Percentiles rank a stretch among this genome's conserved stretches.
Conservation (phyloP, 2,113 vertebrate species). For the Prunella himalayana region DNA sequence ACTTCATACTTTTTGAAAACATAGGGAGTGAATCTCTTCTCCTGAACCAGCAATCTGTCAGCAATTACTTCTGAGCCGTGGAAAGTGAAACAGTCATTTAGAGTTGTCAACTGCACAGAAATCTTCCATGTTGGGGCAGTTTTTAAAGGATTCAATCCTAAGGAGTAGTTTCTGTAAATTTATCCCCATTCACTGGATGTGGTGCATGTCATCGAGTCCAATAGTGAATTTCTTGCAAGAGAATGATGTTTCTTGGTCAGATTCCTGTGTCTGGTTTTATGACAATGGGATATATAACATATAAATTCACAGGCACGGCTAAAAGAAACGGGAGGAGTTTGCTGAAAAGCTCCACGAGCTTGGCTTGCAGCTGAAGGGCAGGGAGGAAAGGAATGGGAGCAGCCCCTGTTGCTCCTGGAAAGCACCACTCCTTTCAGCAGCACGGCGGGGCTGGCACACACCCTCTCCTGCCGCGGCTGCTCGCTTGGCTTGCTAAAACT, state of each 20-base stretch:
- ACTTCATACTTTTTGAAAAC: not conserved
- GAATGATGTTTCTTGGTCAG: not conserved
- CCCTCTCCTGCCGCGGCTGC: not conserved
- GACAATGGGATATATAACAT: not conserved
- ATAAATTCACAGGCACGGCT: not conserved
- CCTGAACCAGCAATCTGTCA: not conserved
- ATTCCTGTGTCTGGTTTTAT: not conserved
- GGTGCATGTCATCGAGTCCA: not conserved
- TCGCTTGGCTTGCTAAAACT: not conserved
- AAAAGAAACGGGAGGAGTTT: rapidly evolving
- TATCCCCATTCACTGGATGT: not conserved
- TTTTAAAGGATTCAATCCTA: not conserved
- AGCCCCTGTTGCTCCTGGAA: not conserved
- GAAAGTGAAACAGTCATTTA: not conserved
- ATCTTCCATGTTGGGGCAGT: not conserved
- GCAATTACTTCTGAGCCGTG: not conserved
- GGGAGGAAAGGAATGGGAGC: not conserved
- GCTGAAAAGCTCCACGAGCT: not conserved
- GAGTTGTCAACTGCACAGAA: not conserved
- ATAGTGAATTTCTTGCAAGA: not conserved
- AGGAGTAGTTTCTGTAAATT: not conserved
- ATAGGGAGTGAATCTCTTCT: not conserved
- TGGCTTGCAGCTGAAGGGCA: not conserved
- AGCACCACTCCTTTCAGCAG: not conserved
- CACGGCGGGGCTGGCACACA: not conserved